phyloP scores from a whole-genome alignment of 2,888 invertebrate species.

The Corbicula japonica region DNA sequence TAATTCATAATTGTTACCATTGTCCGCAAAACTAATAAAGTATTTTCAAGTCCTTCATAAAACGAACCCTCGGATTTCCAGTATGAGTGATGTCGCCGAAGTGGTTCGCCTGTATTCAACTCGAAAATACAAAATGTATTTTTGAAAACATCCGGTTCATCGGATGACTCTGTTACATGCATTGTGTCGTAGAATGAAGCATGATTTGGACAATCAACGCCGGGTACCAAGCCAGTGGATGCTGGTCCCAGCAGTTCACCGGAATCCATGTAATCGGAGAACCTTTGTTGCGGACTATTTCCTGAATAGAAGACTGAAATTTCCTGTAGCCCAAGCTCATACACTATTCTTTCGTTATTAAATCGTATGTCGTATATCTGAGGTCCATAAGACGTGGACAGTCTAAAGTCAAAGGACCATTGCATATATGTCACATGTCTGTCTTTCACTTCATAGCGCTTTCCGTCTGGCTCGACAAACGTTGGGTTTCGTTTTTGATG shows the following conservation, averaged over 20 bases:
- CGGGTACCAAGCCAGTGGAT: slow-evolving; percentile 71
- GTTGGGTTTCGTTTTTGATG: slow-evolving; percentile 63
- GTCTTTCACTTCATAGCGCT: slow-evolving; percentile 72
- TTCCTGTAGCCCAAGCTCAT: slow-evolving; percentile 81
- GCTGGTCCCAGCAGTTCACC: slow-evolving; percentile 69
- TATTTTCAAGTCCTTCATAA: slow-evolving; percentile 70
- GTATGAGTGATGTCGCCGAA: slow-evolving; percentile 69
- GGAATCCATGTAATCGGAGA: slow-evolving; percentile 72
- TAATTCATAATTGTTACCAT: slow-evolving; percentile 70
- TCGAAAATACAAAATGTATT: slow-evolving; percentile 78
- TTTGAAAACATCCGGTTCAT: slow-evolving; percentile 20
- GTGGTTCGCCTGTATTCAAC: slow-evolving; percentile 69
- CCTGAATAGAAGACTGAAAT: slow-evolving; percentile 77
- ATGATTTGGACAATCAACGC: slow-evolving; percentile 79
- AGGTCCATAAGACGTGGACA: slow-evolving; percentile 70
- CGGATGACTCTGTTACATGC: slow-evolving; percentile 36
- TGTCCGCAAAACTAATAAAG: slow-evolving; percentile 70
- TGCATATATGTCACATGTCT: slow-evolving; percentile 74
- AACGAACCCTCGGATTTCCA: slow-evolving; percentile 22
- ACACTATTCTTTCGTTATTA: slow-evolving; percentile 71
- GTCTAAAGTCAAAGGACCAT: slow-evolving; percentile 78
- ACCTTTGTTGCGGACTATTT: slow-evolving; percentile 62
- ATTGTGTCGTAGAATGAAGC: slow-evolving; percentile 72
- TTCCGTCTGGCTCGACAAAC: slow-evolving; percentile 73
- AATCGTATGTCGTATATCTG: slow-evolving; percentile 70